Evolutionary conservation across 2,888 invertebrate species (phyloP).

Genomic region (Eurytoma adleriae): DNA sequence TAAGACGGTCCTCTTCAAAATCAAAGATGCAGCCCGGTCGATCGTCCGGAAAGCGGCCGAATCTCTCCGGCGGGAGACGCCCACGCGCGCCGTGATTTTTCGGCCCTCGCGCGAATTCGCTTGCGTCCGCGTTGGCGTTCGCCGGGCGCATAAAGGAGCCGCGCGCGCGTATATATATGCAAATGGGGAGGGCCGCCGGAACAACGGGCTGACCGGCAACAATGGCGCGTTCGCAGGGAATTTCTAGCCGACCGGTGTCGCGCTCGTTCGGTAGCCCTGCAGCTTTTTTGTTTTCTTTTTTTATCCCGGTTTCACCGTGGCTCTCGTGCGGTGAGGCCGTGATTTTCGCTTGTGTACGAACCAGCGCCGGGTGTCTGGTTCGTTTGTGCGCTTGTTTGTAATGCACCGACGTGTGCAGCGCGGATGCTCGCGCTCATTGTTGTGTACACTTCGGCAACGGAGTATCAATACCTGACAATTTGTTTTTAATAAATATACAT

Average conservation of each 20-base stretch:
- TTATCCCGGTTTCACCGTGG: neutral
- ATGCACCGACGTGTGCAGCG: neutral
- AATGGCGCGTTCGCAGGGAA: constrained; percentile 1
- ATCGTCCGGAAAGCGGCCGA: neutral
- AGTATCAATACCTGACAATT: too few relatives aligned
- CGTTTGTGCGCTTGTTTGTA: neutral
- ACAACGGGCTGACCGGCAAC: constrained; percentile 1
- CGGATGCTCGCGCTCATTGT: neutral
- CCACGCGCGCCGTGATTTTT: constrained; percentile 16
- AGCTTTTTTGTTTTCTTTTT: neutral
- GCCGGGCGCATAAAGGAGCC: constrained; percentile 16
- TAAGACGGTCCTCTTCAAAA: neutral
- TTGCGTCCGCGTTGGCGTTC: neutral
- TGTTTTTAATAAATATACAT: too few relatives aligned
- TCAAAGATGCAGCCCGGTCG: neutral
- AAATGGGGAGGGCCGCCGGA: constrained; percentile 41
- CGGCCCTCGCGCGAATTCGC: neutral
- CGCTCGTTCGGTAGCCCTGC: neutral
- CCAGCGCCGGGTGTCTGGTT: neutral
- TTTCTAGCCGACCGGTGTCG: neutral
- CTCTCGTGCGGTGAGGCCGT: neutral
- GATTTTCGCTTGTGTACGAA: neutral
- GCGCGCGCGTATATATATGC: constrained; percentile 47
- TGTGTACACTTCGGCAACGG: neutral
- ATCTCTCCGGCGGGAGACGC: neutral